Evolutionary conservation across 2,113 vertebrate genomes (phyloP).

Genomic region (Ailurus styani): DNA sequence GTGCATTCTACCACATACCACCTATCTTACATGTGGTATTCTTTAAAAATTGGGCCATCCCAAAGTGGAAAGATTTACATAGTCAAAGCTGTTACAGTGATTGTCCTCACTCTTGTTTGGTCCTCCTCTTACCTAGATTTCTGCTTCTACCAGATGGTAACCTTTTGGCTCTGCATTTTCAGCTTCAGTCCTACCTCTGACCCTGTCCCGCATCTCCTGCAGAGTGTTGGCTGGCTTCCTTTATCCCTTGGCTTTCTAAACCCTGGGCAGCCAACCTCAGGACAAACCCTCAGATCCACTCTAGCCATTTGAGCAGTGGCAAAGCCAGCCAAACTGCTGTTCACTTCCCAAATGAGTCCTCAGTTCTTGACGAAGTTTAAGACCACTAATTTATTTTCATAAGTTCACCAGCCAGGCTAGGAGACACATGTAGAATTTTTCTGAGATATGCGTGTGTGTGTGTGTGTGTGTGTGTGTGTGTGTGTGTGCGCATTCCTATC

Average conservation of each 20-base stretch:
- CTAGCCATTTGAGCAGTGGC: background rate
- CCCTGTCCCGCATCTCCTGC: background rate
- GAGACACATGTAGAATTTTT: background rate
- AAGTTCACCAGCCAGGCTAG: background rate
- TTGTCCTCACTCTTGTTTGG: background rate
- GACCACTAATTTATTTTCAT: background rate
- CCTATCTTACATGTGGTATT: background rate
- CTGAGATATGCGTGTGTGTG: fast-evolving
- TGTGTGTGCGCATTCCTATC: background rate
- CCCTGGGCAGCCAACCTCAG: background rate
- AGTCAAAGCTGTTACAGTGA: background rate
- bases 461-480: background rate
- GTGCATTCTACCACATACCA: background rate
- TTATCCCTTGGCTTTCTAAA: background rate
- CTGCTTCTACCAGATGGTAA: background rate
- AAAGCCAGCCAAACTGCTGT: background rate
- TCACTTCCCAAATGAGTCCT: background rate
- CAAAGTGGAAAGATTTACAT: background rate
- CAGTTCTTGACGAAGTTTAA: background rate
- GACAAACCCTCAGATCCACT: background rate
- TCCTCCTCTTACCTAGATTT: background rate
- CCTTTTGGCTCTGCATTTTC: background rate
- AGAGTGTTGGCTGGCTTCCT: background rate
- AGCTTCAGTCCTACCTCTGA: background rate
- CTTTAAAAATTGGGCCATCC: background rate